These are phyloP conservation scores for Eulithis testata DNA, from an alignment of 2,888 invertebrate species.

Conservation along the genomic window DNA sequence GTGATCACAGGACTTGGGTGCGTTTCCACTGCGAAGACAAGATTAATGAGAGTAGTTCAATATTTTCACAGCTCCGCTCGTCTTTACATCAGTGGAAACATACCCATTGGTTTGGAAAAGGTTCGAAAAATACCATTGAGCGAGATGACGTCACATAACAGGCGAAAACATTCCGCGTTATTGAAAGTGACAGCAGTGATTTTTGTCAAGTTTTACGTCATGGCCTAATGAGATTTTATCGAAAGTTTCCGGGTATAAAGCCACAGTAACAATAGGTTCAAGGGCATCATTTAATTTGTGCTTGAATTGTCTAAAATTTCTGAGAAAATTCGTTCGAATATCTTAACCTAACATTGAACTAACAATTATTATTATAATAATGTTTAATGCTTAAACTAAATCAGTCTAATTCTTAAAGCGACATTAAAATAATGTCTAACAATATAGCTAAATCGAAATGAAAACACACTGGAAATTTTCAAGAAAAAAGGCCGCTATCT, in stretches of 20 bases:
- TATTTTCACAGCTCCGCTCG: too few relatives aligned
- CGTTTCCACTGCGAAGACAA: too few relatives aligned
- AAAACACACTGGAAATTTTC: constrained; percentile 78
- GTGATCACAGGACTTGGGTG: constrained; percentile 4
- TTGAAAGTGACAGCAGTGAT: not conserved
- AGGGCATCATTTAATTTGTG: constrained; percentile 29
- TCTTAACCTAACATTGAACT: constrained; percentile 74
- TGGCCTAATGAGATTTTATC: not conserved
- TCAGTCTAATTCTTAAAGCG: constrained; percentile 85
- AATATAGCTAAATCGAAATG: constrained; percentile 80
- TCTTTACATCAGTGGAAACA: too few relatives aligned
- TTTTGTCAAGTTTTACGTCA: not conserved
- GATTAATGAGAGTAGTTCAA: too few relatives aligned
- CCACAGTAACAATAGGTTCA: constrained; percentile 24
- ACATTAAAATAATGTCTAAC: constrained; percentile 76
- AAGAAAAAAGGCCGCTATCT: constrained; percentile 76
- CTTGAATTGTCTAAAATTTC: constrained; percentile 35
- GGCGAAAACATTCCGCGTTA: not conserved
- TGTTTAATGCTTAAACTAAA: constrained; percentile 82
- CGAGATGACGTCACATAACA: not conserved
- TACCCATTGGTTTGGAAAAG: not conserved
- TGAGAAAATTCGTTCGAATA: constrained; percentile 64
- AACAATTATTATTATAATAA: constrained; percentile 68
- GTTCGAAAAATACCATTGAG: not conserved
- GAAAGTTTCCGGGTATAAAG: not conserved